Evolutionary conservation across 2,797 vertebrate species (phyloP), one percentile per base, ranked within the genome.

Genomic region (Erethizon dorsatum): DNA sequence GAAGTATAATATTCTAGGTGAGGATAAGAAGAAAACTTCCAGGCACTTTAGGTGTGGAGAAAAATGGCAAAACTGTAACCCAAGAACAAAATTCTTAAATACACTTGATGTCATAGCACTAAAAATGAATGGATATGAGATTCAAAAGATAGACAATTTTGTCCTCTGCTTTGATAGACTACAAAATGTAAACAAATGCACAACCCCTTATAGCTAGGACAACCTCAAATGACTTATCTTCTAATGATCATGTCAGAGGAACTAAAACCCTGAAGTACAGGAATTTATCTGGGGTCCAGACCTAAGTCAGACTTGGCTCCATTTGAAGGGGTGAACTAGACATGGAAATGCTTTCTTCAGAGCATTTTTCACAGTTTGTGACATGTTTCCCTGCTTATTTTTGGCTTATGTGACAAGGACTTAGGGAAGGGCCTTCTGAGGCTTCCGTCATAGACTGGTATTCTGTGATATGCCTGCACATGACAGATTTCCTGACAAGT

Each of bases 401-500:
- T 78, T 94, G 83, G 54, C 69, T 84, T 67, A 8, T 33, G 26
- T 93, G 63, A 92, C 69, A 56, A 61, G 59, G 67, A 84, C 50
- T 94, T 71, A 67, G 18, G n/a, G 45, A 77, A 89, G 54, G 33
- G 15, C 45, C 50, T 54, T 77, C 59, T 77, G 24, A 93, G 33
- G 14, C 6, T 65, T 88, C 83, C 54, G 1, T 67, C 63, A 41
- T 8, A 96, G 37, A 65, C 11, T 47, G 67, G 57, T 33, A 26
- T 31, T 78, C 73, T 65, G 83, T 56, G 96, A 94, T 59, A 14
- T 73, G 41, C 67, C 77, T 90, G 31, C 33, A n/a, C 14, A 52
- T 69, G 82, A 91, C 47, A 83, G 78, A 75, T 37, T 93, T 95
- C 91, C 92, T 95, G 94, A 82, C 24, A 67, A 78, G 41, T 82